Percentiles rank a stretch among this genome's conserved stretches.
phyloP scores from a whole-genome alignment of 2,113 vertebrate species.

The Columbina picui region DNA sequence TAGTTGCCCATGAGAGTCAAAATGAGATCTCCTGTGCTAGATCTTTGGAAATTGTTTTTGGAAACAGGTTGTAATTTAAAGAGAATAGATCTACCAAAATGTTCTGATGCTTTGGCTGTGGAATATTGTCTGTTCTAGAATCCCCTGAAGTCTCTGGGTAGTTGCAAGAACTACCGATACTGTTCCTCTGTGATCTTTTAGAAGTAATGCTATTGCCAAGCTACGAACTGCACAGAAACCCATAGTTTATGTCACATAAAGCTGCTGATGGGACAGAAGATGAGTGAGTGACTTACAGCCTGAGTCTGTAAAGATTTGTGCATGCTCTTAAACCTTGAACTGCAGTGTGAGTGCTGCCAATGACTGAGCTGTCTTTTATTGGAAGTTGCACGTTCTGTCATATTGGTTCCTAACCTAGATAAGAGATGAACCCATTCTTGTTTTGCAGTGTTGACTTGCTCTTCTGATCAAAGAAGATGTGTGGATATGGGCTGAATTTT shows the following conservation, averaged over 20 bases:
- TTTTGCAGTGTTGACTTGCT: not conserved
- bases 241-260: not conserved
- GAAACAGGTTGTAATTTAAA: slow-evolving; percentile 23
- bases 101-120: not conserved
- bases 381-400: not conserved
- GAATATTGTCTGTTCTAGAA: not conserved
- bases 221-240: not conserved
- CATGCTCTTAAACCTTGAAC: not conserved
- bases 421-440: not conserved
- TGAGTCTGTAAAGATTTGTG: not conserved
- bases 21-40: not conserved
- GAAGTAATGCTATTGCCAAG: not conserved
- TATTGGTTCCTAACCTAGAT: not conserved
- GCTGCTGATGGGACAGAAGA: not conserved
- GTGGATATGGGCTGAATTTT: not conserved
- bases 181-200: not conserved
- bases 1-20: not conserved
- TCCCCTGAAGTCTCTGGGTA: not conserved
- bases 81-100: slow-evolving; percentile 7
- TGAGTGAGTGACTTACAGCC: not conserved
- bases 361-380: not conserved
- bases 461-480: not conserved
- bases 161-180: not conserved
- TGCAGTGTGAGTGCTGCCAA: not conserved
- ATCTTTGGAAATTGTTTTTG: slow-evolving; percentile 18